Conservation (phyloP, 2,113 vertebrate species). For the Excalfactoria chinensis region DNA sequence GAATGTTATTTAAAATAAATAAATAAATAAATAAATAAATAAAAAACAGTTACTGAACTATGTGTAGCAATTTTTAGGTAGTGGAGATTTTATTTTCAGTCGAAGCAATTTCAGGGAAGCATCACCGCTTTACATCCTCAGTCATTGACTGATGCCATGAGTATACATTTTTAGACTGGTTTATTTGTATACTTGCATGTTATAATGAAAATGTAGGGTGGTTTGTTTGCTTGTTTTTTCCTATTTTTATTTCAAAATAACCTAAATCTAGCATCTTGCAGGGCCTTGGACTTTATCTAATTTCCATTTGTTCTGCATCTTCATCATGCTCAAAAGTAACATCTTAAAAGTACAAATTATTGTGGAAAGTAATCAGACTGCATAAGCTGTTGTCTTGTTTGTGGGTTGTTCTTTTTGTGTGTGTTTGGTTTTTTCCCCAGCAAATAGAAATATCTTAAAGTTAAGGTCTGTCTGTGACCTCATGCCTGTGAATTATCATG, state of each 20-base stretch:
- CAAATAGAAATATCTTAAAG: neutral
- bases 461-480: neutral
- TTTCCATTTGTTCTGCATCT: neutral
- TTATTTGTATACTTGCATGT: neutral
- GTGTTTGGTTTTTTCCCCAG: neutral
- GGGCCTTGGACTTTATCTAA: neutral
- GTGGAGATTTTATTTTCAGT: neutral
- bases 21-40: too few species aligned
- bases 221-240: too few species aligned
- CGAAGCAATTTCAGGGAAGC: neutral
- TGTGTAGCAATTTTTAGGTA: neutral
- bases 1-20: neutral
- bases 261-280: neutral
- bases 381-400: neutral
- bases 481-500: constrained; percentile 22
- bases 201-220: neutral
- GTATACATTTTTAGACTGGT: neutral
- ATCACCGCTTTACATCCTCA: neutral
- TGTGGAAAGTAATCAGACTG: neutral
- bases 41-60: neutral
- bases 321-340: neutral
- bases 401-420: neutral
- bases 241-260: neutral
- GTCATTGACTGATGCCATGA: neutral
- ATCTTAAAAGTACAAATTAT: neutral